A percentile compares a stretch with the other conserved stretches of the same genome.
phyloP scores from a whole-genome alignment of 92 coral and sea anemone species.

The Epizoanthus stellaris region DNA sequence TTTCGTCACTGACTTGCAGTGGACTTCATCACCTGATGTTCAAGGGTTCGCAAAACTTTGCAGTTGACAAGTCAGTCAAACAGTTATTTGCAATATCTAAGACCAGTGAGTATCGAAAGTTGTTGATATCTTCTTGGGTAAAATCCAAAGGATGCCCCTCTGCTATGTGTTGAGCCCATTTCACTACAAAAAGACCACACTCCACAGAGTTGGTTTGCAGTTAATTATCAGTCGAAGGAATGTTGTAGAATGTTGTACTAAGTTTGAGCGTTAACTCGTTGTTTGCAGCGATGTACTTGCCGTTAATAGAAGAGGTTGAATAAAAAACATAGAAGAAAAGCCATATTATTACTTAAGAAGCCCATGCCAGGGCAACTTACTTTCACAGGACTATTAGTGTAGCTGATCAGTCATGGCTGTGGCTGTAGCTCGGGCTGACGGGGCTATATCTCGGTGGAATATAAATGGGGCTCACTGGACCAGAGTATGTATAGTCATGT shows the following conservation, averaged over 20 bases:
- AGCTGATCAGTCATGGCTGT: too few species aligned
- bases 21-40: neutral
- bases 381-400: too few species aligned
- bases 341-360: too few species aligned
- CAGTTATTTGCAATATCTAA: slow-evolving; percentile 25
- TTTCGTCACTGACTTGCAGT: neutral
- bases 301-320: too few species aligned
- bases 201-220: slow-evolving; percentile 62
- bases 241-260: slow-evolving; percentile 31
- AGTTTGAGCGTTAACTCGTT: neutral
- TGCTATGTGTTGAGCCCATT: slow-evolving; percentile 71
- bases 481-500: too few species aligned
- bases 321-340: too few species aligned
- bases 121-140: slow-evolving; percentile 48
- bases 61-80: slow-evolving; percentile 1
- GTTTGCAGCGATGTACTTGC: too few species aligned
- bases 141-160: slow-evolving; percentile 58
- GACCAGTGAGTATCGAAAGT: slow-evolving; percentile 57
- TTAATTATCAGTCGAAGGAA: slow-evolving; percentile 51
- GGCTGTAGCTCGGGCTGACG: too few species aligned
- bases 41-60: neutral
- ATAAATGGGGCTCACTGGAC: too few species aligned
- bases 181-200: slow-evolving; percentile 56
- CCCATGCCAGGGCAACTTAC: too few species aligned
- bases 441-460: too few species aligned